A percentile compares a stretch with the other conserved stretches of the same genome.
Evolutionary conservation across 2,113 vertebrate species (phyloP).

Genomic region (Poecilia latipinna): DNA sequence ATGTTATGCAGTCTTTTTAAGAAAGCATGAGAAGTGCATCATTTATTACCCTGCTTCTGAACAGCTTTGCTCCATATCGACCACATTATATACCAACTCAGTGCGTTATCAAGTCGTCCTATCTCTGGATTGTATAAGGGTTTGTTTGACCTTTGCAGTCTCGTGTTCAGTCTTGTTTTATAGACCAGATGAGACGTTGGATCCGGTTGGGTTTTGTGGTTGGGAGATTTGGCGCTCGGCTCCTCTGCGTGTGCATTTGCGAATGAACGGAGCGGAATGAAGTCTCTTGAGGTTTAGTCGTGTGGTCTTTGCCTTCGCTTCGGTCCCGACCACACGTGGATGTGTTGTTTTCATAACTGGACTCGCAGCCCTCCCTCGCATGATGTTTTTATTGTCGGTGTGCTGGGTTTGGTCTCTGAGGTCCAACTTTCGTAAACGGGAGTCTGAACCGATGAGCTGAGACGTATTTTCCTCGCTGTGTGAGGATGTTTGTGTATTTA

Average conservation of each 20-base stretch:
- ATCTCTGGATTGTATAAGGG: constrained; percentile 8
- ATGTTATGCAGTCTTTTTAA: background rate
- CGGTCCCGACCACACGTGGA: background rate
- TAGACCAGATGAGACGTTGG: constrained; percentile 20
- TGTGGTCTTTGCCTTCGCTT: background rate
- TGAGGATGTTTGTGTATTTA: background rate
- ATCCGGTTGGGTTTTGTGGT: background rate
- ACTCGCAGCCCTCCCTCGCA: background rate
- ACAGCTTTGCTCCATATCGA: background rate
- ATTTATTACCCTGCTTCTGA: background rate
- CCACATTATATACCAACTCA: background rate
- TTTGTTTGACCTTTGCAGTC: constrained; percentile 19
- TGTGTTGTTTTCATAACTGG: constrained; percentile 4
- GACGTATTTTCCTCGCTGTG: background rate
- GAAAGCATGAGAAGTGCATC: background rate
- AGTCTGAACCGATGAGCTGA: too few relatives aligned
- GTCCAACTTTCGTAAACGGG: too few relatives aligned
- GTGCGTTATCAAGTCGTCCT: background rate
- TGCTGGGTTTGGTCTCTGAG: background rate
- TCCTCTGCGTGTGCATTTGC: background rate
- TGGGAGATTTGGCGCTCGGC: background rate
- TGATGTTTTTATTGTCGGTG: background rate
- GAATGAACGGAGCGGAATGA: background rate
- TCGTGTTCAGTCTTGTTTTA: background rate
- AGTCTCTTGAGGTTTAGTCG: background rate